Conservation (phyloP, 2,888 invertebrate species). For the Cynaeus angustus region DNA sequence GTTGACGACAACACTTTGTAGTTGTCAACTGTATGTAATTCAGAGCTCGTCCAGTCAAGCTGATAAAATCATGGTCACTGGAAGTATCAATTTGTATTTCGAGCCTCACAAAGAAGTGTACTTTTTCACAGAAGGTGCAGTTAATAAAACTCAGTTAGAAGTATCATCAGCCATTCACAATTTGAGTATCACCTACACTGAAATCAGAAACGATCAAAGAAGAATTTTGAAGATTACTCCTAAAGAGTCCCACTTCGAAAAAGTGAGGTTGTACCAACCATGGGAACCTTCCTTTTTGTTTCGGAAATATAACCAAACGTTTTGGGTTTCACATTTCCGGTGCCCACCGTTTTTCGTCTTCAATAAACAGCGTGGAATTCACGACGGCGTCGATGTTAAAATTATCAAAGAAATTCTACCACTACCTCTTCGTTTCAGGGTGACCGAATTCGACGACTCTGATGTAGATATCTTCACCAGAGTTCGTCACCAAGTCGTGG, state of each 20-base stretch:
- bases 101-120: not conserved
- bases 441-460: not conserved
- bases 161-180: not conserved
- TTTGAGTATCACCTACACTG: not conserved
- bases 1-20: too few species aligned
- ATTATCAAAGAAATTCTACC: constrained; percentile 8
- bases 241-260: too few species aligned
- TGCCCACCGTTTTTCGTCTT: not conserved
- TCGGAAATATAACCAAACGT: too few species aligned
- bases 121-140: not conserved
- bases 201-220: not conserved
- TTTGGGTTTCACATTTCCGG: not conserved
- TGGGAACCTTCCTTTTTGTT: too few species aligned
- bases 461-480: too few species aligned
- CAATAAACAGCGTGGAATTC: not conserved
- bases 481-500: not conserved
- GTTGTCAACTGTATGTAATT: too few species aligned
- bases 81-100: not conserved
- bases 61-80: too few species aligned
- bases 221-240: too few species aligned
- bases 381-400: not conserved
- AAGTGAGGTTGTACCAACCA: too few species aligned
- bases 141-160: not conserved
- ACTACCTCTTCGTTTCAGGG: not conserved
- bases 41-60: too few species aligned